Percentiles rank a stretch among this genome's conserved stretches.
Evolutionary conservation across 2,113 vertebrate genomes (phyloP).

Genomic region (Sitta europaea): DNA sequence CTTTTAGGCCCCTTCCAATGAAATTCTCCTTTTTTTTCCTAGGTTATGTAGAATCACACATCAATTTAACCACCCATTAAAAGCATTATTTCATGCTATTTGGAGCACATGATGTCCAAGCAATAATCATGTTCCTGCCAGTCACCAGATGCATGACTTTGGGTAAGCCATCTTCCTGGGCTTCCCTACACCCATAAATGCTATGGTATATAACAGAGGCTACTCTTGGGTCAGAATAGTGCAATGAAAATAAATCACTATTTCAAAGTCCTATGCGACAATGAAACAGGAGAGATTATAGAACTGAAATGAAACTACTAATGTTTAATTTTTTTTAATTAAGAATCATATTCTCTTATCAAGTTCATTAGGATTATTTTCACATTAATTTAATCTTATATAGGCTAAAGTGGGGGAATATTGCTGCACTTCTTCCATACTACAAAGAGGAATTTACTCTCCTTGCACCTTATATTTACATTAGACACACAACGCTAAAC

Average conservation of each 20-base stretch:
- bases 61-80: neutral
- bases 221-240: neutral
- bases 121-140: neutral
- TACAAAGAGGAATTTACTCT: neutral
- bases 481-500: neutral
- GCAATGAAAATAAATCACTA: neutral
- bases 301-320: neutral
- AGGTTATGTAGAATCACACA: neutral
- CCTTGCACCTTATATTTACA: neutral
- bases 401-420: neutral
- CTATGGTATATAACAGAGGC: neutral
- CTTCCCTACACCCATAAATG: neutral
- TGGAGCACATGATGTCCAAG: neutral
- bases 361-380: neutral
- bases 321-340: neutral
- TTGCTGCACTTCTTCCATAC: neutral
- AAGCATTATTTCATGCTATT: neutral
- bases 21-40: neutral
- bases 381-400: neutral
- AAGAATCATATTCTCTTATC: neutral
- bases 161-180: neutral
- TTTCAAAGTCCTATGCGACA: neutral
- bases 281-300: neutral
- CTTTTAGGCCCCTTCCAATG: neutral
- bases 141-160: neutral